A percentile compares a stretch with the other conserved stretches of the same genome.
phyloP scores from a whole-genome alignment of 2,888 invertebrate genomes.

The Gonocerus acuteangulatus region DNA sequence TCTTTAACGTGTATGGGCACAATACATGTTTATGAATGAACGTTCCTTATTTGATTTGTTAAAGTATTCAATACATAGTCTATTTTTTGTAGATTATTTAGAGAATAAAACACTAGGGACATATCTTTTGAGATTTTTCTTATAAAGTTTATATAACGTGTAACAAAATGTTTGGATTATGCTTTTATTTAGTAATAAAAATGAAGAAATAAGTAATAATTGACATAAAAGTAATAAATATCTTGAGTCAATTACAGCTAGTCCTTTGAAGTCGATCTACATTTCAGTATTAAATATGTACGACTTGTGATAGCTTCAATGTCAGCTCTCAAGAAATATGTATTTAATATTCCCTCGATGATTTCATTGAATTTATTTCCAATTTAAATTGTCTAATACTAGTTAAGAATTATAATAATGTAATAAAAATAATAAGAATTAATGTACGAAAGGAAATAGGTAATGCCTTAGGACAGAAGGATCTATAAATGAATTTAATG shows the following conservation, averaged over 20 bases:
- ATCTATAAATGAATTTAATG: constrained; percentile 4
- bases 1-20: constrained; percentile 1
- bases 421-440: neutral
- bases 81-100: constrained; percentile 35
- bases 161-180: constrained; percentile 7
- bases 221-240: constrained; percentile 25
- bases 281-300: constrained; percentile 30
- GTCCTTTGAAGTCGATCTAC: constrained; percentile 6
- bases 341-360: constrained; percentile 6
- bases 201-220: constrained; percentile 27
- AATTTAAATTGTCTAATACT: constrained; percentile 1
- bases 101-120: constrained; percentile 29
- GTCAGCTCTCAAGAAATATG: constrained; percentile 1
- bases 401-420: neutral
- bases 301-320: constrained; percentile 20
- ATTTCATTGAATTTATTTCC: constrained; percentile 9
- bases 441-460: neutral
- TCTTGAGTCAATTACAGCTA: constrained; percentile 33
- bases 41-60: constrained; percentile 32
- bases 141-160: neutral
- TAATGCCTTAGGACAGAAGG: constrained; percentile 9
- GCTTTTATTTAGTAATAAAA: constrained; percentile 29
- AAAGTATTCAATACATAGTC: constrained; percentile 31
- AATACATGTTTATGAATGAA: neutral
- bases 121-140: constrained; percentile 28